Evolutionary conservation across 2,888 invertebrate genomes (phyloP).

Genomic region (Rhorus exstirpatorius): DNA sequence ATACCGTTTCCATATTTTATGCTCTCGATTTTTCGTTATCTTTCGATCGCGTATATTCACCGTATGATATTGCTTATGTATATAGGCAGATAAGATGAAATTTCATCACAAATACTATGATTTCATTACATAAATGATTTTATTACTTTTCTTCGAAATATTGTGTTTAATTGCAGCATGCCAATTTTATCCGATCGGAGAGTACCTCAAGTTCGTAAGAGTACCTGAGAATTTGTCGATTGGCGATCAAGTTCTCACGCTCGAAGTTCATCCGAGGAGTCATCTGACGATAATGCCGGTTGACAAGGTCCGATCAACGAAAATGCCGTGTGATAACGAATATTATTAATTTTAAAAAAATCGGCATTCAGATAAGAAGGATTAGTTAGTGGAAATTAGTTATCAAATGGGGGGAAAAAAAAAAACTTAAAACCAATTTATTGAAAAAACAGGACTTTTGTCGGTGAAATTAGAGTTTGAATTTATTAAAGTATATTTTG

Average conservation of each 20-base stretch:
- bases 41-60: too few species aligned
- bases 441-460: too few species aligned
- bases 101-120: constrained; percentile 1
- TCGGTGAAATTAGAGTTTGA: too few species aligned
- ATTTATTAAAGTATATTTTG: too few species aligned
- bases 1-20: constrained; percentile 35
- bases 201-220: constrained; percentile 94
- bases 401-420: too few species aligned
- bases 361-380: not conserved
- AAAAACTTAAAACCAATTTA: too few species aligned
- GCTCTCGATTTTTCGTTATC: not conserved
- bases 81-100: constrained; percentile 24
- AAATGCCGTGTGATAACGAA: not conserved
- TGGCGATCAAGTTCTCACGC: constrained; percentile 92
- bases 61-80: too few species aligned
- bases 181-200: constrained; percentile 94
- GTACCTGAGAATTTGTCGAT: constrained; percentile 93
- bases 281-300: constrained; percentile 91
- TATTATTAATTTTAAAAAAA: not conserved
- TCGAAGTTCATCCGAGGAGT: constrained; percentile 94
- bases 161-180: constrained; percentile 88
- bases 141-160: constrained; percentile 3
- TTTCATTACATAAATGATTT: constrained; percentile 17
- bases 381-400: too few species aligned
- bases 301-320: constrained; percentile 87